These are phyloP conservation scores for Empidonax traillii DNA, from an alignment of 2,113 vertebrate species.

Conservation along the genomic window DNA sequence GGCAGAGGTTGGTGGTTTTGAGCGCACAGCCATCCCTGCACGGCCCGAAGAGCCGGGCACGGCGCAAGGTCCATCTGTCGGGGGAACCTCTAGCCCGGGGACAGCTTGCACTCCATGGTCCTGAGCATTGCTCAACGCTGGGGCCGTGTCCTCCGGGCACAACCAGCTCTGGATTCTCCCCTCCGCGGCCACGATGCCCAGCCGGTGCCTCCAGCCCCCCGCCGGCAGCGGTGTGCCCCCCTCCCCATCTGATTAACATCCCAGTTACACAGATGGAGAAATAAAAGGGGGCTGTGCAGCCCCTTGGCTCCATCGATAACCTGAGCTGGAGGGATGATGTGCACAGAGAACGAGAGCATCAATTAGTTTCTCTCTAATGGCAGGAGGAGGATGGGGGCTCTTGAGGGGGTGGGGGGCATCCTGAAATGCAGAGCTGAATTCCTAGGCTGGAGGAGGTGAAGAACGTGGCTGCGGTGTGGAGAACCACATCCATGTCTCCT, in stretches of 20 bases:
- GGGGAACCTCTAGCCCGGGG: background rate
- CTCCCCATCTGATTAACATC: background rate
- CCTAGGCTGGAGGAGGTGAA: background rate
- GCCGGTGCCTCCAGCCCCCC: background rate
- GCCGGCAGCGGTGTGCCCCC: background rate
- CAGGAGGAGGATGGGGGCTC: background rate
- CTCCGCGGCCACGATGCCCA: rapidly evolving
- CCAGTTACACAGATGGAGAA: background rate
- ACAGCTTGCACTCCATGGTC: background rate
- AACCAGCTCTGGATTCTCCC: background rate
- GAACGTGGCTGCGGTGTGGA: rapidly evolving
- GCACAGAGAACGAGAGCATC: rapidly evolving
- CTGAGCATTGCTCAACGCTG: background rate
- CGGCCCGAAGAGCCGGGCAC: background rate
- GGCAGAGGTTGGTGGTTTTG: background rate
- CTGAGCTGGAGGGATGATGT: rapidly evolving
- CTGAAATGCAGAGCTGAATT: background rate
- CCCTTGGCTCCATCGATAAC: background rate
- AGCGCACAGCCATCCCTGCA: background rate
- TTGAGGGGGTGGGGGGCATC: background rate
- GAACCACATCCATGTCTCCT: rapidly evolving
- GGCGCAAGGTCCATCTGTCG: background rate
- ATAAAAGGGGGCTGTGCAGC: background rate
- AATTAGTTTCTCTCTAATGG: background rate
- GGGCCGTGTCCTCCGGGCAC: background rate